Conservation (phyloP, 2,113 vertebrate species). For the Erpornis zantholeuca region DNA sequence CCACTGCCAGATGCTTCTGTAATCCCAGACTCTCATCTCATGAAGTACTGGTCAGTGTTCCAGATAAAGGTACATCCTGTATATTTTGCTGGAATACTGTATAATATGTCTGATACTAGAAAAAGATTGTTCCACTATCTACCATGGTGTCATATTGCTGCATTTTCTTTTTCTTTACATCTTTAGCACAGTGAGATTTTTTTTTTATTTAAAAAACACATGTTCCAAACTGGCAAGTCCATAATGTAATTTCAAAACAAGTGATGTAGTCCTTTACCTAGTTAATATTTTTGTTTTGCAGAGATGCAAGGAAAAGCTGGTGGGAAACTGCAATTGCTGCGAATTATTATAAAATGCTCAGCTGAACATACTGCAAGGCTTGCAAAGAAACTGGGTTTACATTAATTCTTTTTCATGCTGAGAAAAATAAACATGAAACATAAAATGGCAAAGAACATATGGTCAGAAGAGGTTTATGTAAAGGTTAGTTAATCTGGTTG, state of each 20-base stretch:
- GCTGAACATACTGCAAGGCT: neutral
- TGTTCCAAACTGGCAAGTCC: neutral
- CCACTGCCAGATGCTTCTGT: neutral
- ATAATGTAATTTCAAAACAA: neutral
- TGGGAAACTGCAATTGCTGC: neutral
- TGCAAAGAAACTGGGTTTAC: neutral
- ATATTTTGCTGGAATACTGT: neutral
- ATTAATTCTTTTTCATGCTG: neutral
- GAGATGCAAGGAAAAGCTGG: neutral
- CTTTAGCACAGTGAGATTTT: neutral
- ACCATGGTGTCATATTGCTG: neutral
- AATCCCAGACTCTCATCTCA: neutral
- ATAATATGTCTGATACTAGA: neutral
- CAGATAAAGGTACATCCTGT: neutral
- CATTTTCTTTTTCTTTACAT: neutral
- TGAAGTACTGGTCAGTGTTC: neutral
- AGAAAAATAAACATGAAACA: neutral
- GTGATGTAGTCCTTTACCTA: neutral
- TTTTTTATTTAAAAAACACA: neutral
- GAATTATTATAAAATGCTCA: neutral
- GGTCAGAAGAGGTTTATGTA: neutral
- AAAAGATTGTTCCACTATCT: neutral
- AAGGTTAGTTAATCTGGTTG: neutral
- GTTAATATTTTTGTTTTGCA: neutral
- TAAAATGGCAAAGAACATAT: neutral